Evolutionary conservation across 2,888 invertebrate species (phyloP).

Genomic region (Nomada ferruginata): DNA sequence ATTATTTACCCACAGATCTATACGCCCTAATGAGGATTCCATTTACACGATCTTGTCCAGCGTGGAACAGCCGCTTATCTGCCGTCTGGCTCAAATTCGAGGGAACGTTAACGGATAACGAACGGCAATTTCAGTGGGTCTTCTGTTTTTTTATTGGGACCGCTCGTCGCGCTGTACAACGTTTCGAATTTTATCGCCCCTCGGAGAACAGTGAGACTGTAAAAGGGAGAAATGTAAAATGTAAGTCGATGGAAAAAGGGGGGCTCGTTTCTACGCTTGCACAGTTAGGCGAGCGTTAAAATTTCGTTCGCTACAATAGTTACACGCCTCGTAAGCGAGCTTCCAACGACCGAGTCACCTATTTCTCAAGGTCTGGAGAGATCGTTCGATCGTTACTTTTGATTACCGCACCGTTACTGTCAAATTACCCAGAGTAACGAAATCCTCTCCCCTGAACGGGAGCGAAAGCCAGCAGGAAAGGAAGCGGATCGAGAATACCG

Average conservation of each 20-base stretch:
- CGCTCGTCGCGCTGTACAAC: not conserved
- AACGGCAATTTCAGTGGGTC: not conserved
- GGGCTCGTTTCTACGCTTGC: not conserved
- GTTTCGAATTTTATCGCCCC: constrained; percentile 31
- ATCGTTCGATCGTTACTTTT: constrained; percentile 63
- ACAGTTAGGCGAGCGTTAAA: not conserved
- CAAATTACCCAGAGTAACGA: constrained; percentile 65
- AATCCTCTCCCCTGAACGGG: constrained; percentile 44
- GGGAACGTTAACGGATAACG: constrained; percentile 7
- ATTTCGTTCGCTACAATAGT: not conserved
- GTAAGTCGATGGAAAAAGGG: constrained; percentile 1
- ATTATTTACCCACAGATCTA: constrained; percentile 26
- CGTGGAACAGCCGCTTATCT: too few relatives aligned
- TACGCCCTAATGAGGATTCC: constrained; percentile 42
- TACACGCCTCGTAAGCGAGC: constrained; percentile 7
- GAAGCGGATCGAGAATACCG: constrained; percentile 5
- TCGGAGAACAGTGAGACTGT: not conserved
- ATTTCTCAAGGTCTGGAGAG: constrained; percentile 47
- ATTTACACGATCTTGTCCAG: constrained; percentile 40
- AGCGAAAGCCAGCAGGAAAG: constrained; percentile 10
- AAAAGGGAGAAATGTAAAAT: not conserved
- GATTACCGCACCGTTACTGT: constrained; percentile 69
- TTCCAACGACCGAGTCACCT: constrained; percentile 51
- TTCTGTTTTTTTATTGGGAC: constrained; percentile 8
- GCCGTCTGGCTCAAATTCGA: constrained; percentile 11